Percentiles rank a stretch among this genome's conserved stretches.
Evolutionary conservation across 2,888 invertebrate genomes (phyloP).

Genomic region (Drosophila formosana): DNA sequence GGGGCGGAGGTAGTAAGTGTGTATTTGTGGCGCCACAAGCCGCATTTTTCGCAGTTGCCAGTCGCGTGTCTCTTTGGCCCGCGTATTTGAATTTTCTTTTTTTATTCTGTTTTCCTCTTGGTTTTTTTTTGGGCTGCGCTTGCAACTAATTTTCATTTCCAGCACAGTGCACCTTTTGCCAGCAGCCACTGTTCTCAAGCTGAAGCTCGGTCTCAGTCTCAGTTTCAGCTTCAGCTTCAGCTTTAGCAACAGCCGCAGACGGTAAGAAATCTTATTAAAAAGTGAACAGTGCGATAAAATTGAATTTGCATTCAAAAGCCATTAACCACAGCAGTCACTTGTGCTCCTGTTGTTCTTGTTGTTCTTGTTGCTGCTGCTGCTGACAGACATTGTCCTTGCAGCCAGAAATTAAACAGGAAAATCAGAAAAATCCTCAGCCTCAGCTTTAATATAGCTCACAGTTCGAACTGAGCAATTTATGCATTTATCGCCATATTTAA

Average conservation of each 20-base stretch:
- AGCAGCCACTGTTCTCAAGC: slow-evolving; percentile 19
- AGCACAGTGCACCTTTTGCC: slow-evolving; percentile 78
- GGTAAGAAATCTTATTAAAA: slow-evolving; percentile 82
- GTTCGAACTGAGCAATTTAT: slow-evolving; percentile 32
- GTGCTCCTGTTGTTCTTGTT: slow-evolving; percentile 32
- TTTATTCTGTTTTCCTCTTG: slow-evolving; percentile 20
- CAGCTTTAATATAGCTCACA: slow-evolving; percentile 40
- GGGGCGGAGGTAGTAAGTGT: slow-evolving; percentile 42
- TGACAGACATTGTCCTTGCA: slow-evolving; percentile 60
- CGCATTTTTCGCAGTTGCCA: slow-evolving; percentile 68
- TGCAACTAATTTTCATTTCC: slow-evolving; percentile 81
- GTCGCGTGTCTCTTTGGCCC: slow-evolving; percentile 72
- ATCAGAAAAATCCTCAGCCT: slow-evolving; percentile 19
- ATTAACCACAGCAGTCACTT: slow-evolving; percentile 84
- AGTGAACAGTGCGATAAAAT: slow-evolving; percentile 84
- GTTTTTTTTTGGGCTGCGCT: slow-evolving; percentile 57
- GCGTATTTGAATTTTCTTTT: slow-evolving; percentile 56
- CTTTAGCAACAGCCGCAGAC: slow-evolving; percentile 30
- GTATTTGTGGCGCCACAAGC: slow-evolving; percentile 71
- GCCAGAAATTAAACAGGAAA: slow-evolving; percentile 70
- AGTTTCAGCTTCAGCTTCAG: slow-evolving; percentile 24
- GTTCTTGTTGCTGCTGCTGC: slow-evolving; percentile 33
- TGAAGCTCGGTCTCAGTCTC: not conserved
- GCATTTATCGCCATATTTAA: slow-evolving; percentile 30
- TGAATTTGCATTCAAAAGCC: slow-evolving; percentile 84